Evolutionary conservation across 2,888 invertebrate species (phyloP).

Genomic region (Bursaphelenchus okinawaensis): DNA sequence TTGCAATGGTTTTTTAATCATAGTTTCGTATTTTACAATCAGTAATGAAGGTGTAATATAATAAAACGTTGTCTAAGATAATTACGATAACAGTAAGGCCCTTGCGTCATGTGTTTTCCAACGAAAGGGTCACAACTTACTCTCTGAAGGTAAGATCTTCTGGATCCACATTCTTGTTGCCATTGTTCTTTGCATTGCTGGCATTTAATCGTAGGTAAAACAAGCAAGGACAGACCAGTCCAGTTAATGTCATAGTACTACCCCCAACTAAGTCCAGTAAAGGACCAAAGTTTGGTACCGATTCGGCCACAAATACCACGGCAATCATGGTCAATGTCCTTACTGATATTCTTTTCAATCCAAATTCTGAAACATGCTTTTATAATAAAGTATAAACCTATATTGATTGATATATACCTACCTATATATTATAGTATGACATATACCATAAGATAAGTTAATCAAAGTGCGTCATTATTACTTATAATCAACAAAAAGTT

Average conservation of each 20-base stretch:
- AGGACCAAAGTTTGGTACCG: constrained; percentile 27
- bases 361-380: constrained; percentile 19
- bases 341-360: constrained; percentile 31
- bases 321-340: constrained; percentile 37
- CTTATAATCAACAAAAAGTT: too few species aligned
- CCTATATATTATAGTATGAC: neutral
- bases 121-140: neutral
- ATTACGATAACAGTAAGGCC: too few species aligned
- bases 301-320: constrained; percentile 24
- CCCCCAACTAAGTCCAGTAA: constrained; percentile 31
- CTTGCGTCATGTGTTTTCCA: too few species aligned
- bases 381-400: neutral
- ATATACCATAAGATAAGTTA: too few species aligned
- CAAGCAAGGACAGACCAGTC: constrained; percentile 47
- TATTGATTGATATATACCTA: neutral
- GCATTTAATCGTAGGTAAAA: constrained; percentile 47
- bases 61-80: too few species aligned
- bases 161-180: neutral
- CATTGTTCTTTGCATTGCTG: constrained; percentile 1
- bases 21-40: too few species aligned
- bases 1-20: too few species aligned
- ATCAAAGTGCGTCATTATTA: too few species aligned
- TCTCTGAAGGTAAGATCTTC: neutral
- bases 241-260: constrained; percentile 42
- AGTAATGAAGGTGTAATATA: too few species aligned